phyloP scores from a whole-genome alignment of 1,140 invertebrate species.

The Olivierus martensii region DNA sequence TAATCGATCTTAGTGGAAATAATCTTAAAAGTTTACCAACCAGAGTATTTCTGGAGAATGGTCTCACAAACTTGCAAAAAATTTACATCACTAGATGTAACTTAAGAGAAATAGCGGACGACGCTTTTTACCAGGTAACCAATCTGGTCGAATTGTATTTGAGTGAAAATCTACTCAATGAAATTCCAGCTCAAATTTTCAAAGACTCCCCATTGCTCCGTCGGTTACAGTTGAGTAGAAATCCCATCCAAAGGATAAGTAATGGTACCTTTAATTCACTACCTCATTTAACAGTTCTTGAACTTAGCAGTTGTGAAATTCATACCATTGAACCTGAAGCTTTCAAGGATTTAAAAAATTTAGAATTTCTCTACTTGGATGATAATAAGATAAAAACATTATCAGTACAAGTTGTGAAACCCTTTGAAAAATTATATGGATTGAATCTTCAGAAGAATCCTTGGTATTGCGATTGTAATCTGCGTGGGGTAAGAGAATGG shows the following conservation, averaged over 20 bases:
- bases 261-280: constrained; percentile 52
- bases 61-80: constrained; percentile 69
- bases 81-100: constrained; percentile 65
- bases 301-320: constrained; percentile 53
- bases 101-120: constrained; percentile 64
- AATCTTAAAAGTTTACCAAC: constrained; percentile 62
- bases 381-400: constrained; percentile 48
- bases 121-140: constrained; percentile 21
- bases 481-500: constrained; percentile 61
- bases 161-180: constrained; percentile 50
- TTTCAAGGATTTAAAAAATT: constrained; percentile 55
- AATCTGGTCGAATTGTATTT: constrained; percentile 54
- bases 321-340: constrained; percentile 39
- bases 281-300: constrained; percentile 51
- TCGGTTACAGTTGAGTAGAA: constrained; percentile 54
- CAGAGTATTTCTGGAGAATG: constrained; percentile 60
- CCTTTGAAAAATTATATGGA: constrained; percentile 3
- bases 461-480: constrained; percentile 73
- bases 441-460: constrained; percentile 61
- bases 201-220: constrained; percentile 52
- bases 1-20: constrained; percentile 73
- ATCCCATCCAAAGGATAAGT: constrained; percentile 49
- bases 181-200: constrained; percentile 52
- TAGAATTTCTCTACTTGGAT: constrained; percentile 68
- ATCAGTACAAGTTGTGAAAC: constrained; percentile 10